phyloP scores from a whole-genome alignment of 2,113 vertebrate genomes.

The Nothocercus julius region DNA sequence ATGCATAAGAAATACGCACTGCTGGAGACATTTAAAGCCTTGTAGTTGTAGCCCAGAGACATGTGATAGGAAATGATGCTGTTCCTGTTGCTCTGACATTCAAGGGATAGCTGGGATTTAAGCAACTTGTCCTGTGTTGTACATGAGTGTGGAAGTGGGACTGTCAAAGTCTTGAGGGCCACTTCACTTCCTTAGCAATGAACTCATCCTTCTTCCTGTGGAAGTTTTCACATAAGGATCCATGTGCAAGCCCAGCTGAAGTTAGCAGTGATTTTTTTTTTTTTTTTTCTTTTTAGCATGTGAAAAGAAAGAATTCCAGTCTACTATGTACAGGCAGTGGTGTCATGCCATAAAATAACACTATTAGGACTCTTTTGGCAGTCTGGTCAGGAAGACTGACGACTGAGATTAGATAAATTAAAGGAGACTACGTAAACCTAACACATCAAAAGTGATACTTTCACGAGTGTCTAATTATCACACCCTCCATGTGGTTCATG shows the following conservation, averaged over 20 bases:
- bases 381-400: neutral
- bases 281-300: neutral
- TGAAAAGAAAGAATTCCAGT: neutral
- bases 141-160: neutral
- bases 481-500: neutral
- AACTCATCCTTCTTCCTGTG: neutral
- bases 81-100: neutral
- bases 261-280: neutral
- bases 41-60: neutral
- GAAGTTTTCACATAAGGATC: neutral
- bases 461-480: neutral
- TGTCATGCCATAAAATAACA: neutral
- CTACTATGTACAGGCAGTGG: neutral
- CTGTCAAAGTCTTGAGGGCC: neutral
- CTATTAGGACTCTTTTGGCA: neutral
- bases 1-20: neutral
- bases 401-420: neutral
- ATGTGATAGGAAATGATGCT: rapidly evolving
- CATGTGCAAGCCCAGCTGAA: neutral
- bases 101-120: neutral
- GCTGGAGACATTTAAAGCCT: neutral
- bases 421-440: neutral
- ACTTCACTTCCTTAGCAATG: neutral
- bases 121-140: neutral
- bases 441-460: neutral